phyloP scores from a whole-genome alignment of 2,113 vertebrate genomes.

The Diphyllodes magnificus region DNA sequence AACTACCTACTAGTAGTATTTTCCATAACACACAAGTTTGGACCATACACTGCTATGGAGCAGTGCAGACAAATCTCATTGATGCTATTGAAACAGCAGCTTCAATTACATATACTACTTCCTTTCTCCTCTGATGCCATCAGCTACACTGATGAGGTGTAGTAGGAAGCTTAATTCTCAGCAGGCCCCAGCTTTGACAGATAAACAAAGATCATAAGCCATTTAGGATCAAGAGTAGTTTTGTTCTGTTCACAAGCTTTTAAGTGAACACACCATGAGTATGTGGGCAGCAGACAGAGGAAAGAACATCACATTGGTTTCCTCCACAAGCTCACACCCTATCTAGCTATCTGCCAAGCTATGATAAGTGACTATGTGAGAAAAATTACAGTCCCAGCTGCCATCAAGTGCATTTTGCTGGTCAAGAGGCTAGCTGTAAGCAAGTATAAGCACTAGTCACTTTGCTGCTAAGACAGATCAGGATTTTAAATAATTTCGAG shows the following conservation, averaged over 20 bases:
- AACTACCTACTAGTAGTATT: background rate
- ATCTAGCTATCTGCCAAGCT: background rate
- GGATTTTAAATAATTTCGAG: background rate
- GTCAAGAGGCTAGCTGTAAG: background rate
- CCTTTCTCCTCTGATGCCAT: background rate
- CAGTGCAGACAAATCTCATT: background rate
- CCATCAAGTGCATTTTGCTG: background rate
- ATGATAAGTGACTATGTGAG: background rate
- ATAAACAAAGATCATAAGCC: background rate
- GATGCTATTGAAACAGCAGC: background rate
- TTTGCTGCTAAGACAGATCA: background rate
- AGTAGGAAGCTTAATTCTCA: background rate
- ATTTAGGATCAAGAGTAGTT: background rate
- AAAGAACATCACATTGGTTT: rapidly evolving
- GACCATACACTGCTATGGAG: background rate
- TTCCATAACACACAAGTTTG: background rate
- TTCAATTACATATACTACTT: background rate
- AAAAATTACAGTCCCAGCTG: background rate
- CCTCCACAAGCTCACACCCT: background rate
- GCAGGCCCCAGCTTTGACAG: background rate
- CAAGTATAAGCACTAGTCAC: background rate
- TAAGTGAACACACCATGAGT: background rate
- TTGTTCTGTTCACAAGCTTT: background rate
- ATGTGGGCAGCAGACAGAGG: background rate
- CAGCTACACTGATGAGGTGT: background rate